phyloP scores from a whole-genome alignment of 2,113 vertebrate species.

The Corythoichthys intestinalis region DNA sequence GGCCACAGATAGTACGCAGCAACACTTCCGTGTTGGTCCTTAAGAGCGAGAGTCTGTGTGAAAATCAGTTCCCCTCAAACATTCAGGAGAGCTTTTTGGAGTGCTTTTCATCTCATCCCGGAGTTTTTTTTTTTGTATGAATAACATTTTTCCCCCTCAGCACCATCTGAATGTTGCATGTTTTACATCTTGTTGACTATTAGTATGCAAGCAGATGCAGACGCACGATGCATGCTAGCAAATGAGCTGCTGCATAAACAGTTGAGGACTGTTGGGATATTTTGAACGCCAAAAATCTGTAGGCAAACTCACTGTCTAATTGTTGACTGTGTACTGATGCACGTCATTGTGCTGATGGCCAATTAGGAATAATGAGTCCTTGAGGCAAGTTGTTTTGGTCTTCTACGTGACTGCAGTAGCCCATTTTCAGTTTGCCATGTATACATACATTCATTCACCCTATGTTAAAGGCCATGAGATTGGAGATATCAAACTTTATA shows the following conservation, averaged over 20 bases:
- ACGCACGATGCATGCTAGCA: background rate
- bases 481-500: background rate
- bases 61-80: conserved; percentile 41
- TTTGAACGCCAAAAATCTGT: background rate
- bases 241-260: conserved; percentile 11
- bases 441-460: background rate
- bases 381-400: background rate
- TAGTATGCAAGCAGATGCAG: conserved; percentile 12
- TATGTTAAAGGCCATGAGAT: background rate
- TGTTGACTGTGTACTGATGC: background rate
- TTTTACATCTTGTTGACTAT: conserved; percentile 26
- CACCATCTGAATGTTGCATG: conserved; percentile 27
- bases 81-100: conserved; percentile 29
- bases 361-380: conserved; percentile 6
- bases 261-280: background rate
- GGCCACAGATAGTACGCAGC: conserved; percentile 12
- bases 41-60: conserved; percentile 15
- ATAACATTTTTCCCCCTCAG: conserved; percentile 28
- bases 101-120: conserved; percentile 10
- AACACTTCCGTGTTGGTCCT: conserved; percentile 33
- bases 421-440: background rate
- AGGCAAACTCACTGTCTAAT: background rate
- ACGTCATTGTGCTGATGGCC: background rate
- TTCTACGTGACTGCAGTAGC: background rate
- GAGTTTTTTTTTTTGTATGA: conserved; percentile 7